A percentile compares a stretch with the other conserved stretches of the same genome.
These are phyloP conservation scores for Nephrocerus scutellatus DNA, from an alignment of 2,888 invertebrate genomes.

Conservation along the genomic window DNA sequence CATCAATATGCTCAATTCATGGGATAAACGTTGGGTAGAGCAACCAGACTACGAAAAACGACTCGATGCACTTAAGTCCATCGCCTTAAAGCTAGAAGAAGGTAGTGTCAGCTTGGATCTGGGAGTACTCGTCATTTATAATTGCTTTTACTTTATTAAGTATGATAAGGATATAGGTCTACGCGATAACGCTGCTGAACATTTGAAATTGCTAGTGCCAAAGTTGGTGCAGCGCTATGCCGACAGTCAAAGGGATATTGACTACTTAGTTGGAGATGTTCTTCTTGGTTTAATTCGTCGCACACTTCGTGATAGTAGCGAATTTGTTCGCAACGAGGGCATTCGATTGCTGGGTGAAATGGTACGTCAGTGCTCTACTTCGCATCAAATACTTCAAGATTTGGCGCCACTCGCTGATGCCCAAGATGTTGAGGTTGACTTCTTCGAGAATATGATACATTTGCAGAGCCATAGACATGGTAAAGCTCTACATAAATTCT, in stretches of 20 bases:
- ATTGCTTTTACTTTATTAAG: slow-evolving; percentile 70
- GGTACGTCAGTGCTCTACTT: slow-evolving; percentile 62
- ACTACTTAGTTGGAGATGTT: slow-evolving; percentile 64
- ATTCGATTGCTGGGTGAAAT: slow-evolving; percentile 71
- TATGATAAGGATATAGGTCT: slow-evolving; percentile 78
- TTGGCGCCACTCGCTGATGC: slow-evolving; percentile 58
- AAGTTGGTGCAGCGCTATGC: slow-evolving; percentile 54
- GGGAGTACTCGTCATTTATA: slow-evolving; percentile 69
- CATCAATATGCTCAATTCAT: slow-evolving; percentile 72
- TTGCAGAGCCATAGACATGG: slow-evolving; percentile 79
- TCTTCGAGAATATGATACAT: slow-evolving; percentile 90
- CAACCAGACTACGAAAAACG: slow-evolving; percentile 86
- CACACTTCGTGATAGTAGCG: slow-evolving; percentile 59
- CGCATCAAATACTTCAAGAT: slow-evolving; percentile 66
- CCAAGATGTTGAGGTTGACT: slow-evolving; percentile 78
- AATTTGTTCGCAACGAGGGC: slow-evolving; percentile 69
- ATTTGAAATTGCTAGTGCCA: slow-evolving; percentile 63
- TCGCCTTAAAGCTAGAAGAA: slow-evolving; percentile 53
- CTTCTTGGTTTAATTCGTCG: slow-evolving; percentile 65
- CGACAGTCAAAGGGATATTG: slow-evolving; percentile 52
- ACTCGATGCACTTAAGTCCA: slow-evolving; percentile 66
- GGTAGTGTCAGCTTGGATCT: slow-evolving; percentile 54
- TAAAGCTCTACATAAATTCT: slow-evolving; percentile 72
- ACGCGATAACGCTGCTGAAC: slow-evolving; percentile 68
- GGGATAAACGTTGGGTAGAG: slow-evolving; percentile 81